Conservation (phyloP, 2,888 invertebrate species). For the Vanessa cardui region DNA sequence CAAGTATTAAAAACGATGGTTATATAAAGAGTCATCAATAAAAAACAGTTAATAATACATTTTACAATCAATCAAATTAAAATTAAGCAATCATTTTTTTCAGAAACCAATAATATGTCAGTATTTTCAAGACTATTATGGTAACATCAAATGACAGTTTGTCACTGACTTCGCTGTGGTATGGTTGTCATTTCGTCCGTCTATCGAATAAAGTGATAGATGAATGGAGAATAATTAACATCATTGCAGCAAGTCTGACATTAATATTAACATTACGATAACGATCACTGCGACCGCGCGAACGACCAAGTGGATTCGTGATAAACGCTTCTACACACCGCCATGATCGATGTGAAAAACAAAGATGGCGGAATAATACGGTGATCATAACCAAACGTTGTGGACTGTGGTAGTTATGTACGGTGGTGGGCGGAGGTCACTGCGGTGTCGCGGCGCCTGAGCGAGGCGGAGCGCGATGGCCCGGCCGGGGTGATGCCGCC, state of each 20-base stretch:
- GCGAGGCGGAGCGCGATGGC: conserved; percentile 68
- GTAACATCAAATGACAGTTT: conserved; percentile 69
- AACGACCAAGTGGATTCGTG: conserved; percentile 51
- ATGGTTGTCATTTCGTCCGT: conserved; percentile 79
- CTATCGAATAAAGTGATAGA: conserved; percentile 75
- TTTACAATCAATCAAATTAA: no score
- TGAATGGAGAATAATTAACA: conserved; percentile 78
- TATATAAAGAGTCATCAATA: no score
- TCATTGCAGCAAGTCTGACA: conserved; percentile 65
- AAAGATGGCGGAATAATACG: conserved; percentile 84
- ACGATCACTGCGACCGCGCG: conserved; percentile 54
- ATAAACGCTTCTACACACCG: conserved; percentile 63
- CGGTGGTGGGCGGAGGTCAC: conserved; percentile 71
- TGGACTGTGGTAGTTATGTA: conserved; percentile 71
- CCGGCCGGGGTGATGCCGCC: conserved; percentile 82
- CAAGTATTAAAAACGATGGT: no score
- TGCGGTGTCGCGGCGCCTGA: conserved; percentile 79
- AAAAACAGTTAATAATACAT: no score
- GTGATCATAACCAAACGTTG: conserved; percentile 77
- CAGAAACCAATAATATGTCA: conserved; percentile 2
- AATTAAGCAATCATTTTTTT: background rate
- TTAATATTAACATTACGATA: conserved; percentile 52
- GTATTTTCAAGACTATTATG: conserved; percentile 27
- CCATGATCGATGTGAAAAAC: conserved; percentile 83
- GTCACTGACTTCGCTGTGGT: conserved; percentile 80